A percentile compares a stretch with the other conserved stretches of the same genome.
These are phyloP conservation scores for Sphenopsis melanotis DNA, from an alignment of 2,797 vertebrate species.

Conservation along the genomic window DNA sequence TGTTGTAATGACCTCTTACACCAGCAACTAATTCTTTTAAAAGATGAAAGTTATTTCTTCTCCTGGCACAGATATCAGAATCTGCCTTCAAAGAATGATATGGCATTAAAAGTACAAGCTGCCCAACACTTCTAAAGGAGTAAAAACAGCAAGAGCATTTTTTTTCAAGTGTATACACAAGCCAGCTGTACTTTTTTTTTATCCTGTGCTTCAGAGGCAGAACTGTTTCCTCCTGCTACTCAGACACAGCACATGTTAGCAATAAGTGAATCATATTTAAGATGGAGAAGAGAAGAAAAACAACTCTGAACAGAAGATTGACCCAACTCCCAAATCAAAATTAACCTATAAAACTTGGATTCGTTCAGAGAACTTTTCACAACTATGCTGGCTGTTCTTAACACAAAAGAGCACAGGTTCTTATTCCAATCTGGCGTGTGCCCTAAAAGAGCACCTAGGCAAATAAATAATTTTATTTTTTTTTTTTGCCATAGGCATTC, in stretches of 20 bases:
- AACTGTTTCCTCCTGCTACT: conserved; percentile 47
- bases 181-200: conserved; percentile 49
- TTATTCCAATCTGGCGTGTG: background rate
- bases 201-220: conserved; percentile 34
- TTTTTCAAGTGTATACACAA: conserved; percentile 23
- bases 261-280: conserved; percentile 58
- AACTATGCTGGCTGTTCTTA: background rate
- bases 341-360: background rate
- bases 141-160: background rate
- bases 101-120: conserved; percentile 57
- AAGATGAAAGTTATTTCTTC: conserved; percentile 57
- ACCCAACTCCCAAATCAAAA: conserved; percentile 22
- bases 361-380: background rate
- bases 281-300: conserved; percentile 41
- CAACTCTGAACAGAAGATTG: conserved; percentile 12
- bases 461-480: background rate
- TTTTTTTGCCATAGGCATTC: background rate
- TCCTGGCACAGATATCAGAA: conserved; percentile 50
- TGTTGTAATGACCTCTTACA: conserved; percentile 52
- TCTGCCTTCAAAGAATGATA: conserved; percentile 55
- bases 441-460: background rate
- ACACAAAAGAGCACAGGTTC: background rate
- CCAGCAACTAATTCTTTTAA: conserved; percentile 47
- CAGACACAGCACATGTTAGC: conserved; percentile 48
- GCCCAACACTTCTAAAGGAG: conserved; percentile 57